Evolutionary conservation across 2,888 invertebrate genomes (phyloP).

Genomic region (Stenoptilia bipunctidactyla): DNA sequence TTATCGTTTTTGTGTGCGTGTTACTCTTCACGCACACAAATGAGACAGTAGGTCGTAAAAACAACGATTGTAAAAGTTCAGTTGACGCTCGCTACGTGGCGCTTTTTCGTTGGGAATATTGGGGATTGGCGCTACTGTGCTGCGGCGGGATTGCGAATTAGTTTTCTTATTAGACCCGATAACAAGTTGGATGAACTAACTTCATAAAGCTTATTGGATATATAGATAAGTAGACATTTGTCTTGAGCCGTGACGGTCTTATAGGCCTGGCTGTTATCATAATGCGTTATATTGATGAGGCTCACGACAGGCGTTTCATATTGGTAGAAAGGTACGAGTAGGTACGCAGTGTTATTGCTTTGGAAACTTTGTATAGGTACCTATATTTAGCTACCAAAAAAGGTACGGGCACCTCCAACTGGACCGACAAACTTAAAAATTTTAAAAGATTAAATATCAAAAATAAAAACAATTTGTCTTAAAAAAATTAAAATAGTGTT

Average conservation of each 20-base stretch:
- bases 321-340: too few relatives aligned
- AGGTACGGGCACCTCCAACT: too few relatives aligned
- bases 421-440: too few relatives aligned
- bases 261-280: neutral
- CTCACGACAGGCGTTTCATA: too few relatives aligned
- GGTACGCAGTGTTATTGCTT: too few relatives aligned
- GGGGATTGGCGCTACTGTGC: conserved; percentile 43
- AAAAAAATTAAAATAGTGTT: too few relatives aligned
- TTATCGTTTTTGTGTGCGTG: conserved; percentile 47
- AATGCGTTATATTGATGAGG: too few relatives aligned
- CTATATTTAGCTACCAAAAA: too few relatives aligned
- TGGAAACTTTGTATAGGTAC: too few relatives aligned
- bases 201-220: conserved; percentile 2
- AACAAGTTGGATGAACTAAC: conserved; percentile 5
- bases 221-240: conserved; percentile 2
- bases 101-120: conserved; percentile 41
- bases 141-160: conserved; percentile 34
- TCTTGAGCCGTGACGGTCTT: neutral
- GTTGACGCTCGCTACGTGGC: conserved; percentile 64
- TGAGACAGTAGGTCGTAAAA: conserved; percentile 33
- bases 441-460: too few relatives aligned
- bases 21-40: conserved; percentile 44
- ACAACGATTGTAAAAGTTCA: conserved; percentile 60
- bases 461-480: too few relatives aligned
- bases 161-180: conserved; percentile 36